Base-by-base conservation (phyloP, 2,888 invertebrate species). In the Priocnemis perturbator region DNA sequence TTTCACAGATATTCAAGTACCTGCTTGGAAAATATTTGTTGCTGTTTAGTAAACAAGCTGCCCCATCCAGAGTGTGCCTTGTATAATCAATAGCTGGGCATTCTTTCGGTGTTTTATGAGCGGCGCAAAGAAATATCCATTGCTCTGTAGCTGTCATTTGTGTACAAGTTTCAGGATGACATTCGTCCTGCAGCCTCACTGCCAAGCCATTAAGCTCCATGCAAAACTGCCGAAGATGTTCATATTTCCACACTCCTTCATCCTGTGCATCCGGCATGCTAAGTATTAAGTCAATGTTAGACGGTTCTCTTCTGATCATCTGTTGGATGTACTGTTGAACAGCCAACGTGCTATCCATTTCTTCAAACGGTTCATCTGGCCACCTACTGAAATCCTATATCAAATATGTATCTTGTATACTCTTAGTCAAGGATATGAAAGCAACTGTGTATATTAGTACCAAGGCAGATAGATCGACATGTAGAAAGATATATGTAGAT, bases 121-220 rank as follows among this genome's bases (percentile, higher is more conserved):
- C 99, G 68, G 99, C 99, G 92, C 99, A 99, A 63, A 99, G 91
- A 90, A 99, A 99, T 90, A 99, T 99, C 99, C 99, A 99, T 87
- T 99, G 99, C 90, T 99, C 99, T 30, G 99, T 99, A 37, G 99
- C 99, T 55, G 99, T 99, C 99, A 99, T 99, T 91, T 99, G 99
- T 71, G 96, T 97, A 89, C 99, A 99, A 21, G 96, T 97, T 85
- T 97, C 96, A 48, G 99, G 98, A 86, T 97, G 96, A 89, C 99
- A 99, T 90, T 99, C 98, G 77, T 94, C 94, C 91, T 99, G 99
- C 76, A 99, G 91, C 86, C 96, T 93, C 0, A 99, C 98, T 58
- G 99, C 98, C 81, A 99, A 90, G n/a, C 98, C 98, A 91, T 99
- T 99, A 59, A 99, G 90, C 90, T 99, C 99, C 97, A 99, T 98